A percentile compares a stretch with the other conserved stretches of the same genome.
phyloP scores from a whole-genome alignment of 2,888 invertebrate genomes.

The Chrysomela aeneicollis region DNA sequence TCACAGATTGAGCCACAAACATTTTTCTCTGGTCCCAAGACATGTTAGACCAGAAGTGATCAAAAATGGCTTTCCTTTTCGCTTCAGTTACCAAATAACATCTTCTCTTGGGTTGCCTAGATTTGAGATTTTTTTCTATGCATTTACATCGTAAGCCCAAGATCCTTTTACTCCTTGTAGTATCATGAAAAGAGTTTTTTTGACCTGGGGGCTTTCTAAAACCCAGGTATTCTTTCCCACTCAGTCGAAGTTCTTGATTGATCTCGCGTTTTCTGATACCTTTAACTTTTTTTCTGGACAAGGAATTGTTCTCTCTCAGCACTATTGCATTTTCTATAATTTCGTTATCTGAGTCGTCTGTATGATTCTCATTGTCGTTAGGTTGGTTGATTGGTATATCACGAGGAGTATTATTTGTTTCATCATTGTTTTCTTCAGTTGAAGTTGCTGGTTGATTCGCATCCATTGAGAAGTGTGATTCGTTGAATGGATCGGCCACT shows the following conservation, averaged over 20 bases:
- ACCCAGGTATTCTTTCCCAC: constrained; percentile 13
- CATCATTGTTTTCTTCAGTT: no score
- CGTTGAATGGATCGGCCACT: no score
- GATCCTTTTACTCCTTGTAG: not conserved
- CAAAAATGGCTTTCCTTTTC: not conserved
- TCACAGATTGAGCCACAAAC: not conserved
- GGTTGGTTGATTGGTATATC: no score
- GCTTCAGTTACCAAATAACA: not conserved
- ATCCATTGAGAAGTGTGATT: no score
- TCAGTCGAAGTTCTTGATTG: constrained; percentile 9
- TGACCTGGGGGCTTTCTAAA: constrained; percentile 13
- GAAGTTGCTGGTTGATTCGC: no score
- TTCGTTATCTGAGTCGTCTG: no score
- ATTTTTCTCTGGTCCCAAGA: not conserved
- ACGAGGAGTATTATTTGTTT: no score
- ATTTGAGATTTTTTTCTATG: not conserved
- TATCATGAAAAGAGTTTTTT: not conserved
- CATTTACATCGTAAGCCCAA: not conserved
- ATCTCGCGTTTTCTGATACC: not conserved
- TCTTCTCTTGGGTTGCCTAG: not conserved
- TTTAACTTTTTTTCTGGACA: no score
- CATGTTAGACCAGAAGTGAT: not conserved
- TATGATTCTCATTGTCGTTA: no score
- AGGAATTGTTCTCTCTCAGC: no score
- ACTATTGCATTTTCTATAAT: no score